phyloP scores from a whole-genome alignment of 1,140 invertebrate species.

The Diachasmimorpha longicaudata region DNA sequence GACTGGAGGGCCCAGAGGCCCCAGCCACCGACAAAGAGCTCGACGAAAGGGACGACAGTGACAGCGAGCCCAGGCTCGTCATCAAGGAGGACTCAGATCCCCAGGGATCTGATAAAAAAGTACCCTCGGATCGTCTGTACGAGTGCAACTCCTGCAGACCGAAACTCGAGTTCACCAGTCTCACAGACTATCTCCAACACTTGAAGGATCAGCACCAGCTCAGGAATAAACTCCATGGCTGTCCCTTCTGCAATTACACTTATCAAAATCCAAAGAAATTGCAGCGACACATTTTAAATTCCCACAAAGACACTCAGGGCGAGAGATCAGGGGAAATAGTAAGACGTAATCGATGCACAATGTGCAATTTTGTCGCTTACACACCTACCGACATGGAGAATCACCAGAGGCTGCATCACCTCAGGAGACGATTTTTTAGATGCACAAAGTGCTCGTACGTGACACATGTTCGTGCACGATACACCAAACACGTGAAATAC shows the following conservation, averaged over 20 bases:
- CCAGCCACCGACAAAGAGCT: background rate
- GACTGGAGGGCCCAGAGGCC: background rate
- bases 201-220: constrained; percentile 67
- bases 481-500: constrained; percentile 93
- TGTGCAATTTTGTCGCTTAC: constrained; percentile 37
- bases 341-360: constrained; percentile 32
- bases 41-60: background rate
- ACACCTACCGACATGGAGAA: constrained; percentile 45
- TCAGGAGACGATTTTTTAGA: constrained; percentile 75
- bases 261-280: constrained; percentile 70
- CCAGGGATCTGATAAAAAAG: constrained; percentile 17
- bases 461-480: constrained; percentile 87
- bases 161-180: constrained; percentile 56
- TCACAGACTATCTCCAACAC: constrained; percentile 69
- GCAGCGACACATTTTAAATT: constrained; percentile 64
- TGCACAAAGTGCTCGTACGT: constrained; percentile 89
- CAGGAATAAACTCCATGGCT: constrained; percentile 59
- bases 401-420: constrained; percentile 58
- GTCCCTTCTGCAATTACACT: constrained; percentile 68
- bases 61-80: constrained; percentile 28
- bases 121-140: constrained; percentile 33
- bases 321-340: constrained; percentile 5
- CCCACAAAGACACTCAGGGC: constrained; percentile 44
- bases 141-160: constrained; percentile 50
- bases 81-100: constrained; percentile 35